Evolutionary conservation across 1,140 invertebrate species (phyloP), one percentile per base, ranked within the genome.

Genomic region (Anastrepha ludens): DNA sequence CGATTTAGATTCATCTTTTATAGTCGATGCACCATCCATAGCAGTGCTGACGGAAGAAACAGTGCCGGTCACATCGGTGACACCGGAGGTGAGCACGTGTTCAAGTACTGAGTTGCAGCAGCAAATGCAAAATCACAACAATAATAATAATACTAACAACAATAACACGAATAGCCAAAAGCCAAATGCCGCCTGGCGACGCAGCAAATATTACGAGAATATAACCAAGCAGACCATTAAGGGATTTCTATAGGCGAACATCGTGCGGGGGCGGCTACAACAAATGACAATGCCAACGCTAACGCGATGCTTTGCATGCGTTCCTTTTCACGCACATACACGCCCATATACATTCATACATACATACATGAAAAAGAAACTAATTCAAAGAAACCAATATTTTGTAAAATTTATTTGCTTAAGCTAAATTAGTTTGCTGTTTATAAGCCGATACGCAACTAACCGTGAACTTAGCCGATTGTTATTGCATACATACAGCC

Each of bases 201-300:
- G 91, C 85, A 94, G 90, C 89, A 93, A 92, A 90, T 94, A 94
- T 89, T 93, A 93, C 88, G 92, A 93, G 86, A 92, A 93, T 65
- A 94, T 94, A 88, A 94, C 94, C 88, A 94, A 94, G 87, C 93
- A 94, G 90, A 94, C 94, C 87, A 94, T 94, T 87, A 94, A 94
- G 91, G 93, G 93, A 87, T 94, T 94, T 89, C 90, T 93, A 70
- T 93, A 88, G 8, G n/a, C n/a, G 47, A 81, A 88, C 86, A 64
- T 3, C 29, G 47, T 74, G 67, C 67, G 67, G 67, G 67, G 67
- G 67, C 74, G 41, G 41, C 70, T 5, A 11, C 20, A 4, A 13
- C 41, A 29, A 67, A 67, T 44, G 67, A 74, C 67, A 74, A 74
- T 81, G 74, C 47, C 74, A 81, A 81, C 74, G 41, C 41, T n/a